Conservation (phyloP, 2,113 vertebrate genomes). For the Castor canadensis region DNA sequence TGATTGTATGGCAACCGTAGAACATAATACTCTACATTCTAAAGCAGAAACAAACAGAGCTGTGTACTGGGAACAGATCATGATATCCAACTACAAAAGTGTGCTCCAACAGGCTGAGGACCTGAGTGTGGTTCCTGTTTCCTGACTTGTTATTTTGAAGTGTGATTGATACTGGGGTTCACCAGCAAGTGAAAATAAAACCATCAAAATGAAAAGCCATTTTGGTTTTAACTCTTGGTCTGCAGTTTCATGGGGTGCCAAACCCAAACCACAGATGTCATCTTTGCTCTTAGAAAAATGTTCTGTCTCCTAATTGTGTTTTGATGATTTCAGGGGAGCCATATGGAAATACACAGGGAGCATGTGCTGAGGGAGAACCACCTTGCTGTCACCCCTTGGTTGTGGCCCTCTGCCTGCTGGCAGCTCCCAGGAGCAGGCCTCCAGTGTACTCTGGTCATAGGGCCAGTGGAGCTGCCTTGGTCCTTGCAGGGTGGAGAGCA, state of each 20-base stretch:
- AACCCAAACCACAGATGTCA: background rate
- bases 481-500: background rate
- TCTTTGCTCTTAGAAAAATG: no score
- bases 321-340: background rate
- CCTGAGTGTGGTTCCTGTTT: constrained; percentile 41
- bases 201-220: background rate
- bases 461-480: no score
- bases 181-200: no score
- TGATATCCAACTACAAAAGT: constrained; percentile 57
- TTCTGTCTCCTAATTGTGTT: rapidly evolving
- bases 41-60: constrained; percentile 78
- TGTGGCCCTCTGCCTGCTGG: rapidly evolving
- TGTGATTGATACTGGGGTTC: constrained; percentile 41
- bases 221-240: background rate
- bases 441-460: background rate
- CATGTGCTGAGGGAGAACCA: background rate
- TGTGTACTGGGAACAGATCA: constrained; percentile 73
- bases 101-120: background rate
- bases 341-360: rapidly evolving
- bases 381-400: rapidly evolving
- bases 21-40: constrained; percentile 40
- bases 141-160: constrained; percentile 57
- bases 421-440: background rate
- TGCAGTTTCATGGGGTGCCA: background rate
- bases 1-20: constrained; percentile 75